Conservation (phyloP, 30 jellyfish, hydroid and myxozoan species). For the Catostylus mosaicus region DNA sequence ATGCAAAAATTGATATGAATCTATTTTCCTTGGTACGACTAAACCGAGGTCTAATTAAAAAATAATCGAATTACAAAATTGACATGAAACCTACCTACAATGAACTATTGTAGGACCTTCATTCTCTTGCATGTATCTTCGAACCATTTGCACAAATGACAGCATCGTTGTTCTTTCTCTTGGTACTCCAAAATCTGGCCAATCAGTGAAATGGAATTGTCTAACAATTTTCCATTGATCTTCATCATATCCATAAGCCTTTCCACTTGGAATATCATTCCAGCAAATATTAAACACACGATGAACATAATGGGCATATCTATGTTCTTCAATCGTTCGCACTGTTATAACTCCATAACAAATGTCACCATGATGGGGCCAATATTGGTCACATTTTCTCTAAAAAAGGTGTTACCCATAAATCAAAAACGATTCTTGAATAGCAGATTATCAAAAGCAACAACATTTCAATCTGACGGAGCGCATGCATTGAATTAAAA, state of each 20-base stretch:
- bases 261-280: constrained; percentile 8
- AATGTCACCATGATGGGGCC: constrained; percentile 82
- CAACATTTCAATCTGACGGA: too few relatives aligned
- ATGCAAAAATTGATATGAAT: not conserved
- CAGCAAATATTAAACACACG: constrained; percentile 60
- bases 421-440: too few relatives aligned
- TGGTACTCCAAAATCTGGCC: constrained; percentile 98
- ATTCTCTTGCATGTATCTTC: constrained; percentile 73
- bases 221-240: constrained; percentile 34
- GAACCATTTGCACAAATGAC: constrained; percentile 64
- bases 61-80: too few relatives aligned
- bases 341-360: constrained; percentile 59
- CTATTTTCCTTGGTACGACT: not conserved
- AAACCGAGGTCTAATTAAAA: not conserved
- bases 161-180: constrained; percentile 69
- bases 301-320: constrained; percentile 74
- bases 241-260: constrained; percentile 22
- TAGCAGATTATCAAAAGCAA: too few relatives aligned
- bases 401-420: too few relatives aligned
- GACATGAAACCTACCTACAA: constrained; percentile 61
- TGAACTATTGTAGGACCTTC: constrained; percentile 79
- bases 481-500: too few relatives aligned
- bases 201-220: constrained; percentile 89
- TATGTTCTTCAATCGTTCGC: constrained; percentile 52
- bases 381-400: constrained; percentile 94